Conservation (phyloP, 2,113 vertebrate genomes). For the Leucosticte australis region DNA sequence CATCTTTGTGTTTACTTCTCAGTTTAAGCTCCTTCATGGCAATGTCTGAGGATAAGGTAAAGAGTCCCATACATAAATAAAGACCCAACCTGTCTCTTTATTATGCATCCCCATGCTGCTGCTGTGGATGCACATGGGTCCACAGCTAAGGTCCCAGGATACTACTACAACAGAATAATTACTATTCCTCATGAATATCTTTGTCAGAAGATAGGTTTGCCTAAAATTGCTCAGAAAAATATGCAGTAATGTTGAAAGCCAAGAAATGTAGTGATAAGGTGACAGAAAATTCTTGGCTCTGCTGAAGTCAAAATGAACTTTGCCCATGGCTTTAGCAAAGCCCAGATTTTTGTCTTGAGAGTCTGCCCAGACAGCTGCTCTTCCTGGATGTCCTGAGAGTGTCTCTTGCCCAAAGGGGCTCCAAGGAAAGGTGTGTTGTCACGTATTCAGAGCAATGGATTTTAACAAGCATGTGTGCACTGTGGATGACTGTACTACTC, state of each 20-base stretch:
- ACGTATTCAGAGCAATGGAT: neutral
- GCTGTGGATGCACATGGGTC: neutral
- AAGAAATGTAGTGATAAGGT: constrained; percentile 26
- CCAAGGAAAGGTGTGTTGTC: neutral
- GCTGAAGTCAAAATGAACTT: constrained; percentile 12
- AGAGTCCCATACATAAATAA: constrained; percentile 10
- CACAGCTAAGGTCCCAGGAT: neutral
- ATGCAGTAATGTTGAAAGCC: neutral
- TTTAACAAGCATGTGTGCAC: neutral
- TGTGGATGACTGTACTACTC: neutral
- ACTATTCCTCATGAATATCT: neutral
- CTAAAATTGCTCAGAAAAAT: constrained; percentile 30
- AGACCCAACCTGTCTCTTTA: neutral
- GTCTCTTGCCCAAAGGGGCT: neutral
- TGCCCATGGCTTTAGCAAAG: neutral
- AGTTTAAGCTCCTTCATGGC: neutral
- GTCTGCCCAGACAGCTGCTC: constrained; percentile 28
- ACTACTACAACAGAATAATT: constrained; percentile 4
- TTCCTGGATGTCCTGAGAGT: neutral
- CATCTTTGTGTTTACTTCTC: neutral
- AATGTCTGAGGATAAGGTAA: neutral
- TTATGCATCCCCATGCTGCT: constrained; percentile 1
- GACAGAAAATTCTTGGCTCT: constrained; percentile 32
- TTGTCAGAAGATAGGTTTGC: neutral
- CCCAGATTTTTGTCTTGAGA: constrained; percentile 35